Conservation (phyloP, 2,113 vertebrate genomes). For the Amia ocellicauda region DNA sequence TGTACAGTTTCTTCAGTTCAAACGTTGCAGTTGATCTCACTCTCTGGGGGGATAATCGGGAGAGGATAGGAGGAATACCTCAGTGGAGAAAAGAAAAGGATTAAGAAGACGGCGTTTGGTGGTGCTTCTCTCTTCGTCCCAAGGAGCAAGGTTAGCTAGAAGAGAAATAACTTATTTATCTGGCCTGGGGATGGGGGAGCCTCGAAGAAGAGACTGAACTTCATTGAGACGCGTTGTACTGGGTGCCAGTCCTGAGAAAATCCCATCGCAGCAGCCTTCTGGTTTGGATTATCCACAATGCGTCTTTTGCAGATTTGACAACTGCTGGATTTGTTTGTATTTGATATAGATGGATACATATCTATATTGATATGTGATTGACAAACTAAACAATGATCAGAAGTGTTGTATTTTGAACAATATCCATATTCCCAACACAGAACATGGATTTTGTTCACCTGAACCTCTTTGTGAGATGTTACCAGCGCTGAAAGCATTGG, state of each 20-base stretch:
- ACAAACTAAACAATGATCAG: too few species aligned
- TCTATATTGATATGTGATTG: too few species aligned
- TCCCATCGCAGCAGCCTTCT: background rate
- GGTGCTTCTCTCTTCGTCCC: constrained; percentile 5
- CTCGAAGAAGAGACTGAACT: background rate
- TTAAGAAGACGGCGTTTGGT: constrained; percentile 2
- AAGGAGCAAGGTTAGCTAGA: constrained; percentile 11
- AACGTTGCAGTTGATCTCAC: constrained; percentile 45
- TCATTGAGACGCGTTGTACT: background rate
- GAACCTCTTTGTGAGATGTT: background rate
- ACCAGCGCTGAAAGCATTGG: background rate
- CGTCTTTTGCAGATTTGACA: background rate
- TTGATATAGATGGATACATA: too few species aligned
- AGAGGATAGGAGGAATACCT: constrained; percentile 31
- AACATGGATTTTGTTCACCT: background rate
- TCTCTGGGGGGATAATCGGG: constrained; percentile 46
- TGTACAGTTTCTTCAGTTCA: constrained; percentile 33
- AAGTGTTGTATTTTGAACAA: background rate
- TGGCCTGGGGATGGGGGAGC: constrained; percentile 7
- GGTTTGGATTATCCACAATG: constrained; percentile 4
- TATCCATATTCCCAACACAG: background rate
- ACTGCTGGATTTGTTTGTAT: constrained; percentile 1
- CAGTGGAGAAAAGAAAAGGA: constrained; percentile 26
- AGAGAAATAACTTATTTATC: background rate
- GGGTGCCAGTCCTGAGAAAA: background rate